Evolutionary conservation across 1,140 invertebrate species (phyloP), one percentile per base, ranked within the genome.

Genomic region (Cepaea nemoralis): DNA sequence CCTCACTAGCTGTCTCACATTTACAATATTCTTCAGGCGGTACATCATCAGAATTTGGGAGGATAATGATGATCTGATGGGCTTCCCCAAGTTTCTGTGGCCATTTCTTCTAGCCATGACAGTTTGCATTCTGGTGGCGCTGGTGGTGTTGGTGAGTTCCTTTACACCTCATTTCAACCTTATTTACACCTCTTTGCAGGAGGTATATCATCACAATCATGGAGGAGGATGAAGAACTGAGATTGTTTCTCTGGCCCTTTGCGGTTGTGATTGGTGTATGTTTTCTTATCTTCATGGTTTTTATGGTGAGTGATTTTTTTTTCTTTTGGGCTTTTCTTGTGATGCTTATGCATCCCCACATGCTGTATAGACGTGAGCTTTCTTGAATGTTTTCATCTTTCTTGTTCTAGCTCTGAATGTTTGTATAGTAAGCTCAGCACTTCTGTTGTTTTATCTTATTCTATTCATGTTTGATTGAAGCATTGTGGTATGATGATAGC

Each of bases 101-200:
- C 71, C 71, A 45, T 74, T 74, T 74, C 37, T 74, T 33, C 42
- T 74, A 33, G 71, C 35, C 22, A 31, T 74, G 37, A 35, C 39
- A 6, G 14, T 74, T n/a, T 48, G 40, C 35, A 42, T 74, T 45
- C n/a, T 74, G 19, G 31, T 74, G 37, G 71, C 22, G 16, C 12
- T 74, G 40, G 31, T 50, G 1, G 14, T 42, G 10, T 0, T 74
- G 71, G 71, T 74, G 42, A 74, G 71, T 74, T 27, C 16, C 59
- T 31, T 55, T 5, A 22, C 5, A 14, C n/a, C n/a, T 55, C 50
- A 55, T 50, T 75, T 73, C 8, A 75, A 2, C 14, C 10, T 74
- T 27, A 6, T 42, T 24, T 37, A 70, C 39, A 40, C 24, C 42
- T 81, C 45, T 35, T 42, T 24, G 45, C 33, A 45, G 42, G 55